Evolutionary conservation across 2,113 vertebrate genomes (phyloP), one percentile per base, ranked within the genome.

Genomic region (Tichodroma muraria): DNA sequence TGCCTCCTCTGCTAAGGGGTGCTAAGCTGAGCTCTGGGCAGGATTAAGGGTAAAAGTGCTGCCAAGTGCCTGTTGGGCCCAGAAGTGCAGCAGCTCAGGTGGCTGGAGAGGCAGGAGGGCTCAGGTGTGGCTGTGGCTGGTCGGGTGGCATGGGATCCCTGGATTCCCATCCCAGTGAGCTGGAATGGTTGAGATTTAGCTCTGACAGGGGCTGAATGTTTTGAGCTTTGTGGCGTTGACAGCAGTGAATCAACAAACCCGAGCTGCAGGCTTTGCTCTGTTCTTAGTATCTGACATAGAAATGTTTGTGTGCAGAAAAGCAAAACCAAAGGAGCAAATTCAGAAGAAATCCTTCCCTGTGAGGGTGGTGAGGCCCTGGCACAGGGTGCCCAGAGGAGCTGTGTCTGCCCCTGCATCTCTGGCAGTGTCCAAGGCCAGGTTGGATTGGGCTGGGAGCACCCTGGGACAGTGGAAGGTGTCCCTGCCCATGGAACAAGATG

Each of bases 61-160:
- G 14, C 10, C 71, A 20, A 0, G 76, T 12, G 49, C n/a, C 65
- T 1, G 0, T 21, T 11, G 6, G 37, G 4, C 45, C 56, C 4
- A 6, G 54, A 10, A 53, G 7, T 21, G 57, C 72, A 35, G 63
- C 49, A 37, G 11, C 33, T 54, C 2, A 3, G 38, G 65, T 11
- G 6, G 28, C 2, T 77, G 56, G 4, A 17, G 59, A 2, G 27
- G 44, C 47, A 59, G n/a, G 7, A n/a, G 19, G 53, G 17, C 52
- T 30, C 8, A 1, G 77, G 14, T 10, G n/a, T 45, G 49, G 4
- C 30, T 1, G 0, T 6, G 78, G 56, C 4, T 52, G 66, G 3
- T 11, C 25, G 47, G 54, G 40, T 60, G 66, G 63, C 13, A 45
- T 13, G 15, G 44, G 33, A 30, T 33, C 59, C 11, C 1, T 15